Base-by-base conservation (phyloP, 2,888 invertebrate genomes). In the Meganola albula region DNA sequence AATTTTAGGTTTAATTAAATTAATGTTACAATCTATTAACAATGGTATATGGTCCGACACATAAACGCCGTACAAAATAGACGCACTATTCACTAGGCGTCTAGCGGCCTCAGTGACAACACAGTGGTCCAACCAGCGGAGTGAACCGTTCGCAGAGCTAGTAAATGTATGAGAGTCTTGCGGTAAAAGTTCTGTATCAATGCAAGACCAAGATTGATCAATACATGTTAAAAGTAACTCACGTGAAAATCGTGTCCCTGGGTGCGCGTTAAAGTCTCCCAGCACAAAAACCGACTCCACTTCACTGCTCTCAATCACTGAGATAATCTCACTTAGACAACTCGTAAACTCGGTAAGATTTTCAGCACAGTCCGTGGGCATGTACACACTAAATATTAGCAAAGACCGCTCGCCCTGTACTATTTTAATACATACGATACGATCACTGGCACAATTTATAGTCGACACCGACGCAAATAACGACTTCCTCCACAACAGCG, bases 101-200 rank as follows among this genome's bases (percentile, higher is more conserved):
- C 34, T 34, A 6, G 40, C 37, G 5, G 44, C 26, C 10, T 22
- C 10, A 1, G 38, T 44, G 4, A 40, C 38, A 14, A 40, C 10
- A 32, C 44, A 44, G 27, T 44, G 40, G 16, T 44, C 44, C 4
- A 37, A 24, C 44, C 44, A 40, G 12, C 44, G 24, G 26, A 27
- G 20, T 7, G 34, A 27, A 11, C 34, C 31, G 24, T 39, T 44
- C 9, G 26, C 14, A 16, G 16, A 26, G 14, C 26, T 14, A 26
- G 14, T 26, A 34, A 29, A 26, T 7, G 42, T 40, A 10, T 32
- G 20, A 5, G 34, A 31, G 13, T 16, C 12, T n/a, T 21, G 10
- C 12, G 25, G 25, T 12, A 29, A 22, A 9, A 12, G 11, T 14
- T 28, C 12, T 5, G 24, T 22, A 26, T 32, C 37, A 3, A 24